Conservation (phyloP, 1,140 invertebrate species). For the Lepidurus arcticus region DNA sequence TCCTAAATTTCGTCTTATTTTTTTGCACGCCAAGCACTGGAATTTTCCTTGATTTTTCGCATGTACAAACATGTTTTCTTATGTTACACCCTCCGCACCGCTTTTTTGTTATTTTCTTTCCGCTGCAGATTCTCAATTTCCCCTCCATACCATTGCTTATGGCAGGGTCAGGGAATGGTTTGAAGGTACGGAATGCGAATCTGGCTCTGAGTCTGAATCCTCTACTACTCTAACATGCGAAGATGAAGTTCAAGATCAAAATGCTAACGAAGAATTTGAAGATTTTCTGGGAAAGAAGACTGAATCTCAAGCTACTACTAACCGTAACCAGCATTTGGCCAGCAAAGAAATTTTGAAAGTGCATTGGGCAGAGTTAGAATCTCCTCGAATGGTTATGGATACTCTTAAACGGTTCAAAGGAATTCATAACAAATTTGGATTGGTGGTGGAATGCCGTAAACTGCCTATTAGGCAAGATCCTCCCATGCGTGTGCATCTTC, state of each 20-base stretch:
- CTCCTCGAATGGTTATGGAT: slow-evolving; percentile 14
- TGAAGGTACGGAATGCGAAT: slow-evolving; percentile 1
- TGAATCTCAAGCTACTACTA: neutral
- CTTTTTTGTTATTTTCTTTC: neutral
- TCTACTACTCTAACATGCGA: neutral
- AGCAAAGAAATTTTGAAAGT: slow-evolving; percentile 8
- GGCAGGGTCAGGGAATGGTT: neutral
- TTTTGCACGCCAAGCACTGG: neutral
- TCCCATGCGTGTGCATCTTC: neutral
- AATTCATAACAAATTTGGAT: neutral
- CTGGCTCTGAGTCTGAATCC: neutral
- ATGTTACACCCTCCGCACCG: neutral
- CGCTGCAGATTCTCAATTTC: neutral
- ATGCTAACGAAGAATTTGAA: neutral
- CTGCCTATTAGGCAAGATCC: neutral
- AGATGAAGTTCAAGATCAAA: neutral
- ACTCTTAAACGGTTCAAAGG: neutral
- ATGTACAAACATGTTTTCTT: neutral
- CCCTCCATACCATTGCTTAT: neutral
- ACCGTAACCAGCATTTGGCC: neutral
- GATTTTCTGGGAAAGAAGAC: neutral
- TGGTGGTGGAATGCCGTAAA: slow-evolving; percentile 5
- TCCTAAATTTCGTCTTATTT: too few species aligned
- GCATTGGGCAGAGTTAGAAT: slow-evolving; percentile 9
- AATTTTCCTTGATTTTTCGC: neutral